Evolutionary conservation across 1,140 invertebrate species (phyloP), one percentile per base, ranked within the genome.

Genomic region (Helicoverpa armigera): DNA sequence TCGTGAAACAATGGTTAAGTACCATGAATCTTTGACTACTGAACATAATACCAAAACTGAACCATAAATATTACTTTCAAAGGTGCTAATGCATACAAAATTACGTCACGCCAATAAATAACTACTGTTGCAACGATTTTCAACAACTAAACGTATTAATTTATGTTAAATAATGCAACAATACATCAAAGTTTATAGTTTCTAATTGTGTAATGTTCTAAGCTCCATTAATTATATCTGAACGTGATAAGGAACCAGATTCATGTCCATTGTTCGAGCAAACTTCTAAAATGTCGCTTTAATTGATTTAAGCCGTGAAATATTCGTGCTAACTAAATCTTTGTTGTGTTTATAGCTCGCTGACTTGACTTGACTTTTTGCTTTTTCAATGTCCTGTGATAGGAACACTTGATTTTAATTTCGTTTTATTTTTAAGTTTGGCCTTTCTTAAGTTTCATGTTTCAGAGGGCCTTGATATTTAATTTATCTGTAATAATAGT

Each of bases 161-260:
- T 77, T 77, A 77, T 77, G 75, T 50, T 63, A 77, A 77, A 43
- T 48, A 63, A 77, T 54, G 48, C 61, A 67, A 82, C 54, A 72
- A 73, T 72, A 78, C 75, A 78, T 70, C 29, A 82, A 82, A 82
- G 69, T 78, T 82, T 78, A 73, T 78, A 78, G 67, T 77, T 82
- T 82, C 72, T 80, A 79, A 80, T 80, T 80, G 63, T 72, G 77
- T 80, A 76, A 80, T 74, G 16, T 51, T 70, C 18, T 76, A 53
- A 76, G 61, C 60, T 74, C 76, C 73, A 83, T 83, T 83, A 83
- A 83, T 83, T 80, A 83, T 83, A 80, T 83, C 82, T 76, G 56
- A 63, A 82, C n/a, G 72, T 82, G 82, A 83, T 83, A 83, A 83
- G 54, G 48, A 79, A 76, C 82, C 61, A 53, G 77, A 76, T 72